Evolutionary conservation across 2,113 vertebrate genomes (phyloP).

Genomic region (Thamnophis sirtalis): DNA sequence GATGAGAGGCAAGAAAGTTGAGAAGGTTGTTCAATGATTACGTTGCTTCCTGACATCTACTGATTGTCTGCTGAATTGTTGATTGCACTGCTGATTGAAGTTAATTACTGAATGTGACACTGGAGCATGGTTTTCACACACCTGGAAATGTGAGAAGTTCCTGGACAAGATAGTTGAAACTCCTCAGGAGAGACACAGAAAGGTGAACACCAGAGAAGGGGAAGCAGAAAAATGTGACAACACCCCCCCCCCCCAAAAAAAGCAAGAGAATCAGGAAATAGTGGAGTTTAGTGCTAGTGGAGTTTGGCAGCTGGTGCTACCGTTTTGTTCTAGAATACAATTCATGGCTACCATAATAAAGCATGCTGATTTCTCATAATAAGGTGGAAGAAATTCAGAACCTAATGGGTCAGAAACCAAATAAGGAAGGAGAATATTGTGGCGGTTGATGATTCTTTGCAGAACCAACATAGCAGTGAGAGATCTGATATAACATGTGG

Average conservation of each 20-base stretch:
- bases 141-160: not conserved
- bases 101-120: not conserved
- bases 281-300: not conserved
- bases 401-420: not conserved
- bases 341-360: not conserved
- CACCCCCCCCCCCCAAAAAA: accelerated
- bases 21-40: not conserved
- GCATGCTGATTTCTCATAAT: not conserved
- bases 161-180: not conserved
- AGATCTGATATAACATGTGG: not conserved
- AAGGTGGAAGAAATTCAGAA: not conserved
- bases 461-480: not conserved
- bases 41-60: not conserved
- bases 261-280: not conserved
- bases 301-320: not conserved
- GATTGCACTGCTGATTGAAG: not conserved
- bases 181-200: not conserved
- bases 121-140: not conserved
- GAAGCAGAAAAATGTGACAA: not conserved
- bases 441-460: not conserved
- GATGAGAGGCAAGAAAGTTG: not conserved
- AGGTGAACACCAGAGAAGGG: not conserved
- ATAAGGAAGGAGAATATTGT: not conserved
- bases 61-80: not conserved
- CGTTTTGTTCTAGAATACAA: not conserved